Conservation (phyloP, 1,140 invertebrate species). For the Dinoponera quadriceps region DNA sequence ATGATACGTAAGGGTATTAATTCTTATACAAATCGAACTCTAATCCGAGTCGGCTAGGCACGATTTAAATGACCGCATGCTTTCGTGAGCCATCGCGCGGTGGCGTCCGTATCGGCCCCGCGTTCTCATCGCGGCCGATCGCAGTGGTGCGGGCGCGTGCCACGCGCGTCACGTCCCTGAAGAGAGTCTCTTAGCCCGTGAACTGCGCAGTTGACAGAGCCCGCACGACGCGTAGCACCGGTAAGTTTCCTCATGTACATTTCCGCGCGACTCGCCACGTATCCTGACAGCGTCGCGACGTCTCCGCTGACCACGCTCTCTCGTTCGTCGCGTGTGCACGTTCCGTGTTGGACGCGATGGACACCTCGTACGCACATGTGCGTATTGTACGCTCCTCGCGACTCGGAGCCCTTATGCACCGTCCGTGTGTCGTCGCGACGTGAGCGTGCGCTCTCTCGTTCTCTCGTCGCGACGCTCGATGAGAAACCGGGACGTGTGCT, state of each 20-base stretch:
- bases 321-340: not conserved
- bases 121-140: conserved; percentile 51
- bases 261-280: conserved; percentile 2
- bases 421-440: not conserved
- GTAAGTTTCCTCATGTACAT: conserved; percentile 77
- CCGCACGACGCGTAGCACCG: conserved; percentile 77
- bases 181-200: conserved; percentile 73
- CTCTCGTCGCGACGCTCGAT: not conserved
- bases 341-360: not conserved
- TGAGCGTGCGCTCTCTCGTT: conserved; percentile 29
- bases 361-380: conserved; percentile 40
- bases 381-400: conserved; percentile 9
- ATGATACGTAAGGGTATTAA: too few species aligned
- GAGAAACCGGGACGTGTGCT: not conserved
- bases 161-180: conserved; percentile 77
- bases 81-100: conserved; percentile 44
- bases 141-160: conserved; percentile 75
- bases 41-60: not conserved
- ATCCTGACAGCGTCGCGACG: not conserved
- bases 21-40: too few species aligned
- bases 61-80: not conserved
- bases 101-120: conserved; percentile 48
- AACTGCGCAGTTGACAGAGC: conserved; percentile 83
- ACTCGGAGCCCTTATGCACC: not conserved
- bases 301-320: not conserved